Evolutionary conservation across 2,113 vertebrate species (phyloP).

Genomic region (Callaeas wilsoni): DNA sequence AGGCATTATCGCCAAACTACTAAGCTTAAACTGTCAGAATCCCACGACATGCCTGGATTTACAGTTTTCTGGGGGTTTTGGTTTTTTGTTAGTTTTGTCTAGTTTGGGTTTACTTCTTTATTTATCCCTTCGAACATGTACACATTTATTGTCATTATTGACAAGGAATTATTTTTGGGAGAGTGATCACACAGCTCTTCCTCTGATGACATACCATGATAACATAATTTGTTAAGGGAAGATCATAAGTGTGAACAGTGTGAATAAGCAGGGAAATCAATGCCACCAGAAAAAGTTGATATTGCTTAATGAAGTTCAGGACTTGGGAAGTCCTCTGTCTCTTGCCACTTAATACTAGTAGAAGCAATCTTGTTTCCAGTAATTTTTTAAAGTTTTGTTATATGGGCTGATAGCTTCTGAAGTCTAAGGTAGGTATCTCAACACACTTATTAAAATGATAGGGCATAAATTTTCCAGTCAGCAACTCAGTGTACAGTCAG

Average conservation of each 20-base stretch:
- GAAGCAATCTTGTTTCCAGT: background rate
- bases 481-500: background rate
- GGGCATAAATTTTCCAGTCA: background rate
- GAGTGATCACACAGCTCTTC: background rate
- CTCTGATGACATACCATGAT: background rate
- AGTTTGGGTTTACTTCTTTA: background rate
- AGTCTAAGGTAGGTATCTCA: background rate
- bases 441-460: background rate
- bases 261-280: background rate
- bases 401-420: background rate
- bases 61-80: rapidly evolving
- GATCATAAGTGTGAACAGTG: background rate
- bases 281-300: rapidly evolving
- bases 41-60: background rate
- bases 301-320: background rate
- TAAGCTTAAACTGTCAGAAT: background rate
- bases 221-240: background rate
- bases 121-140: background rate
- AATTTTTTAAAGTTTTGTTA: background rate
- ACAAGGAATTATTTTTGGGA: background rate
- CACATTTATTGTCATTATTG: background rate
- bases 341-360: background rate
- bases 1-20: background rate
- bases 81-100: background rate
- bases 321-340: background rate